Evolutionary conservation across 2,797 vertebrate species (phyloP).

Genomic region (Vireo griseus): DNA sequence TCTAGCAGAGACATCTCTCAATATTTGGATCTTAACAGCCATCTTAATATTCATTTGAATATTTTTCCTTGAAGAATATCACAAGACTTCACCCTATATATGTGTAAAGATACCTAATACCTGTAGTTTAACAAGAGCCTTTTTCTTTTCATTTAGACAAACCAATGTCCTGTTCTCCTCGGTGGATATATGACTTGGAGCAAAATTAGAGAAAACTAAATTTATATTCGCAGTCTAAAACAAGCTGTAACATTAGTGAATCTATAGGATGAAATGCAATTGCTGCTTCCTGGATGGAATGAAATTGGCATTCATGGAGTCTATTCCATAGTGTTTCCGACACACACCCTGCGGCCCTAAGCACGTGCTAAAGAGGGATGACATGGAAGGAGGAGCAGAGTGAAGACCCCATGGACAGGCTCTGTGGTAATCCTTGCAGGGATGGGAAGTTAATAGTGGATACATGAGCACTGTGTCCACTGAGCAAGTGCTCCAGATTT

Average conservation of each 20-base stretch:
- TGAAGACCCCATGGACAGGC: neutral
- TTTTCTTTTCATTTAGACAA: neutral
- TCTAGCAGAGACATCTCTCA: neutral
- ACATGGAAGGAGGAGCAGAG: neutral
- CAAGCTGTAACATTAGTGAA: neutral
- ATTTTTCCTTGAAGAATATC: neutral
- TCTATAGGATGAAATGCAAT: neutral
- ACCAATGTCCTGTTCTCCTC: neutral
- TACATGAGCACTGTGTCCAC: neutral
- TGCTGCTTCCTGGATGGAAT: neutral
- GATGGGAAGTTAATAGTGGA: neutral
- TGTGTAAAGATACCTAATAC: neutral
- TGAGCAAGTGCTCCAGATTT: neutral
- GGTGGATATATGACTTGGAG: neutral
- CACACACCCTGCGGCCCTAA: neutral
- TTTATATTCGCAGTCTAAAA: neutral
- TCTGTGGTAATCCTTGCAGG: neutral
- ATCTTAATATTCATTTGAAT: neutral
- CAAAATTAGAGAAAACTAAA: neutral
- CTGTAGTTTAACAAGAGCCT: neutral
- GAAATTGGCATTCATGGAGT: fast-evolving
- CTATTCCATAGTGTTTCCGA: neutral
- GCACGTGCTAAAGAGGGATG: neutral
- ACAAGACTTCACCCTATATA: neutral
- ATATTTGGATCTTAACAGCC: neutral